These are phyloP conservation scores for Heliconius charithonia DNA, from an alignment of 2,888 invertebrate genomes.

Conservation along the genomic window DNA sequence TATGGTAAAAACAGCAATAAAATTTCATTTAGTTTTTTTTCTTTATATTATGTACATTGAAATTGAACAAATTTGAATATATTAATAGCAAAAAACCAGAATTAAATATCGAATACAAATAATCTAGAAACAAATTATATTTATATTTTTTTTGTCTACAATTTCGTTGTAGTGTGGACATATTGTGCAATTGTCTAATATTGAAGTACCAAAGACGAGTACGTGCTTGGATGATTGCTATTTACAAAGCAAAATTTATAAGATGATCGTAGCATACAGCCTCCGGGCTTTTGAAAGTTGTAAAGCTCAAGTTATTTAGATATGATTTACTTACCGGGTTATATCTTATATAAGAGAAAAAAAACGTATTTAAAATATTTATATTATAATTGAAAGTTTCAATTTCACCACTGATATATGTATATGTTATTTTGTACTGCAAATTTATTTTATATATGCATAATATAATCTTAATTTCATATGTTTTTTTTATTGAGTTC, in stretches of 20 bases:
- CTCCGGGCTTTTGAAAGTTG: slow-evolving; percentile 21
- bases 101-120: no score
- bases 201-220: slow-evolving; percentile 28
- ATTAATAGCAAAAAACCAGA: no score
- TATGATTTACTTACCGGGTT: background rate
- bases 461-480: background rate
- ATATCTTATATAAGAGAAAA: background rate
- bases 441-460: background rate
- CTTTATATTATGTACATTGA: no score
- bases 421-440: background rate
- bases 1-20: no score
- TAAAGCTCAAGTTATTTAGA: slow-evolving; percentile 1
- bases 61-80: no score
- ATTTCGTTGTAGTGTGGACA: background rate
- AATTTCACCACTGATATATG: background rate
- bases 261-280: slow-evolving; percentile 20
- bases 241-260: slow-evolving; percentile 33
- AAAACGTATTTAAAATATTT: background rate
- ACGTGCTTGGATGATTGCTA: slow-evolving; percentile 25
- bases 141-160: background rate
- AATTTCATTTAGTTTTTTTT: no score
- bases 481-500: background rate
- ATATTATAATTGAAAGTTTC: background rate
- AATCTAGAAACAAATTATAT: background rate
- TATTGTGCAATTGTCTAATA: slow-evolving; percentile 30